Percentiles rank a stretch among this genome's conserved stretches.
Conservation (phyloP, 1,140 invertebrate genomes). For the Orius laevigatus region DNA sequence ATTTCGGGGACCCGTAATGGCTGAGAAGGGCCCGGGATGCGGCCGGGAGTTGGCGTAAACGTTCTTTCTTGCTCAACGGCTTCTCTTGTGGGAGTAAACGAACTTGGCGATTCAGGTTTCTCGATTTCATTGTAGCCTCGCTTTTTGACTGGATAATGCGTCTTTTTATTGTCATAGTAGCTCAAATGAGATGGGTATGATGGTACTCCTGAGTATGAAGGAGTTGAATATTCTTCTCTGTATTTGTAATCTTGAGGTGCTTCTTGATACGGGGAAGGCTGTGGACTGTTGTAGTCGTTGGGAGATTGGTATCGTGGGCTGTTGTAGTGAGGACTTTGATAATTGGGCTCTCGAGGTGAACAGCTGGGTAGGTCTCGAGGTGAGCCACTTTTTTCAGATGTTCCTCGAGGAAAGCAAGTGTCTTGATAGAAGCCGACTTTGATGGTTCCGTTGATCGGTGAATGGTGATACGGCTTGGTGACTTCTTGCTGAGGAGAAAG, state of each 20-base stretch:
- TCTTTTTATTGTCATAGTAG: slow-evolving; percentile 17
- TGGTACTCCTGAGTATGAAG: slow-evolving; percentile 11
- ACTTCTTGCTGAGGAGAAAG: slow-evolving; percentile 43
- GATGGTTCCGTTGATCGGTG: slow-evolving; percentile 49
- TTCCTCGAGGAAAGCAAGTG: slow-evolving; percentile 46
- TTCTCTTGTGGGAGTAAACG: slow-evolving; percentile 19
- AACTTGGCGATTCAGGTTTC: slow-evolving; percentile 13
- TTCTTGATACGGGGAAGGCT: slow-evolving; percentile 11
- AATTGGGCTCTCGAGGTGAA: slow-evolving; percentile 21
- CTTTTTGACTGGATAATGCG: slow-evolving; percentile 35
- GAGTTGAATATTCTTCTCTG: neutral
- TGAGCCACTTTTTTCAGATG: slow-evolving; percentile 48
- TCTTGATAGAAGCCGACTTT: slow-evolving; percentile 65
- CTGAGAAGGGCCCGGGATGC: slow-evolving; percentile 19
- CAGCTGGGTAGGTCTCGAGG: slow-evolving; percentile 22
- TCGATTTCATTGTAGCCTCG: slow-evolving; percentile 37
- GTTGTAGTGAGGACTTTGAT: slow-evolving; percentile 16
- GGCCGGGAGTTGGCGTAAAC: slow-evolving; percentile 22
- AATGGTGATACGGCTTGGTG: slow-evolving; percentile 37
- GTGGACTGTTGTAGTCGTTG: slow-evolving; percentile 4
- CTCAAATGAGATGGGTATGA: slow-evolving; percentile 18
- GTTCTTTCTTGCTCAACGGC: slow-evolving; percentile 20
- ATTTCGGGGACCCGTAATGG: slow-evolving; percentile 13
- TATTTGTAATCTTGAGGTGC: slow-evolving; percentile 5
- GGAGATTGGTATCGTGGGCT: slow-evolving; percentile 19